Evolutionary conservation across 1,140 invertebrate genomes (phyloP), one percentile per base, ranked within the genome.

Genomic region (Procambarus clarkii): DNA sequence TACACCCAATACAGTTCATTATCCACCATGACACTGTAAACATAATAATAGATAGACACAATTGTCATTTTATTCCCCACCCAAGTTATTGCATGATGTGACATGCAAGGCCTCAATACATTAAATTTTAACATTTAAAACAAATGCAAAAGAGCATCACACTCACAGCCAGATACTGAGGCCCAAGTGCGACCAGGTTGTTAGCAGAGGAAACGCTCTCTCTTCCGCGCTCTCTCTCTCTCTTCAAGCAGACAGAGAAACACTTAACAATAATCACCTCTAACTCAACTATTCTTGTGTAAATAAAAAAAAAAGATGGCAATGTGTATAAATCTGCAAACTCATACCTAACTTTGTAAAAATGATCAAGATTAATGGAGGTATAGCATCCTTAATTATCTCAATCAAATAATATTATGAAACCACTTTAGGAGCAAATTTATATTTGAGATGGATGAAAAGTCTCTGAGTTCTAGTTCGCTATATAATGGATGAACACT

Each of bases 81-180:
- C 34, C 34, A 34, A 34, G 34, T 34, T 34, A 34, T 34, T 34
- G 34, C 34, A 34, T 34, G 34, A 34, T 34, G 34, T 34, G 34
- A 34, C 34, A 9, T 54, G 50, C 50, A 9, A 54, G 13, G 8
- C 8, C 50, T 9, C 8, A 9, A 54, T 74, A 74, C 21, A 21
- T 74, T 74, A 8, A 34, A 9, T 7, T 74, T 74, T 24, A 74
- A 74, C 69, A 74, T 5, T 21, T n/a, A 74, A 74, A 74, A 74
- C 69, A 74, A 84, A 83, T 77, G 54, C 54, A 77, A 84, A 81
- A 82, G 44, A 69, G 77, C 76, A 74, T 83, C 69, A 84, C 69
- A 94, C 94, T 95, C 94, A 95, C 95, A 90, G 95, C 93, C 89
- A 95, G 93, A 93, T 95, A 96, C 93, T 95, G 95, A 71, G 96